Base-by-base conservation (phyloP, 2,113 vertebrate genomes). In the Eurystomus gularis region DNA sequence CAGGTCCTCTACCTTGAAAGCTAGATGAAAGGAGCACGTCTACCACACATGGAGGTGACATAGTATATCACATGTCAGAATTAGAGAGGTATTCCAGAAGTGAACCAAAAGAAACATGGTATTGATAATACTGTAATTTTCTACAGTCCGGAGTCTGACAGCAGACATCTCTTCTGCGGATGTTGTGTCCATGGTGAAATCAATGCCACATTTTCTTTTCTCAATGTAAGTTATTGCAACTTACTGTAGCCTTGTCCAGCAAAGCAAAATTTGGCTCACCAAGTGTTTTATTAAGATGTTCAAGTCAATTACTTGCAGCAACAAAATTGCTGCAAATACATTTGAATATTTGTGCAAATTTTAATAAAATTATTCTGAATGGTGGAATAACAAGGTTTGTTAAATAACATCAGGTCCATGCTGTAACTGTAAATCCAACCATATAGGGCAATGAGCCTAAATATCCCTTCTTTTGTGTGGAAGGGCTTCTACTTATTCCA, bases 101-200 rank as follows among this genome's bases (percentile, higher is more conserved):
- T 54, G 44, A 88, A 73, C 11, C 20, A 80, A 93, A 94, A 83
- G 70, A 85, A 93, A 73, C 60, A 83, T 92, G 75, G 68, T 86
- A 95, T 90, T 93, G 84, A 93, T 97, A 95, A 93, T 83, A 69
- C 25, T 39, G 49, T 65, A 86, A 90, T 94, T 95, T 96, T 91
- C 66, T 83, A 62, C 1, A 0, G 76, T 70, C n/a, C 39, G 62
- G 25, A 82, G 26, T 77, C 46, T 51, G 90, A 92, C 26, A 66
- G 55, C 40, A 96, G 82, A 83, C 60, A 69, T 91, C 29, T 86
- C 46, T 88, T n/a, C 54, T 20, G 9, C 3, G 12, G 68, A 85
- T 77, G 58, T 64, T 52, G 25, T 92, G n/a, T 31, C 77, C 60
- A 73, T 85, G 58, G 55, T 80, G 88, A 95, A 97, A 95, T 93